Evolutionary conservation across 2,113 vertebrate genomes (phyloP).

Genomic region (Gasterosteus nipponicus): DNA sequence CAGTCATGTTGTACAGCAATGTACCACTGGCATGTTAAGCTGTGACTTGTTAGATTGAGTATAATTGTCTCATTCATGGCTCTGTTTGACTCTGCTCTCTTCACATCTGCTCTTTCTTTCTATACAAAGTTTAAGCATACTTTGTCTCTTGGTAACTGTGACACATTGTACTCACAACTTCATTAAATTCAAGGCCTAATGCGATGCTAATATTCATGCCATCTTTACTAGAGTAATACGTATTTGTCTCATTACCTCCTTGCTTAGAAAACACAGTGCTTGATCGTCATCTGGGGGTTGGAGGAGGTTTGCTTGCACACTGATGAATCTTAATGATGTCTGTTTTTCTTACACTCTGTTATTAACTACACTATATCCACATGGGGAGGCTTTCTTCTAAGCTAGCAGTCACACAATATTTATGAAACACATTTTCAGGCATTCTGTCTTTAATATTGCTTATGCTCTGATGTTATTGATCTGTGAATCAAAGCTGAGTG

Average conservation of each 20-base stretch:
- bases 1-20: conserved; percentile 25
- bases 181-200: conserved; percentile 71
- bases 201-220: conserved; percentile 70
- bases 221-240: conserved; percentile 75
- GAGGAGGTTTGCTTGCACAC: conserved; percentile 62
- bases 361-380: conserved; percentile 58
- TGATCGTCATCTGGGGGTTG: conserved; percentile 70
- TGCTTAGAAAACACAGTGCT: conserved; percentile 69
- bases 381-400: conserved; percentile 39
- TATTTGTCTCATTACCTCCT: conserved; percentile 78
- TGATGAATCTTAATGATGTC: conserved; percentile 76
- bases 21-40: conserved; percentile 28
- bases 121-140: conserved; percentile 40
- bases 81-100: conserved; percentile 30
- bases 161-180: conserved; percentile 70
- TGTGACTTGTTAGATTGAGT: conserved; percentile 22
- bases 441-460: neutral
- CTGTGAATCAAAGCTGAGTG: neutral
- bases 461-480: neutral
- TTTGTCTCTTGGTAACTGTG: conserved; percentile 56
- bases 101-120: conserved; percentile 19
- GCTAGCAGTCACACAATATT: conserved; percentile 30
- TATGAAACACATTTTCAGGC: conserved; percentile 17
- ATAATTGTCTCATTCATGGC: conserved; percentile 35
- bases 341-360: conserved; percentile 66